phyloP scores from a whole-genome alignment of 2,797 vertebrate genomes.

The Pachyuromys duprasi region DNA sequence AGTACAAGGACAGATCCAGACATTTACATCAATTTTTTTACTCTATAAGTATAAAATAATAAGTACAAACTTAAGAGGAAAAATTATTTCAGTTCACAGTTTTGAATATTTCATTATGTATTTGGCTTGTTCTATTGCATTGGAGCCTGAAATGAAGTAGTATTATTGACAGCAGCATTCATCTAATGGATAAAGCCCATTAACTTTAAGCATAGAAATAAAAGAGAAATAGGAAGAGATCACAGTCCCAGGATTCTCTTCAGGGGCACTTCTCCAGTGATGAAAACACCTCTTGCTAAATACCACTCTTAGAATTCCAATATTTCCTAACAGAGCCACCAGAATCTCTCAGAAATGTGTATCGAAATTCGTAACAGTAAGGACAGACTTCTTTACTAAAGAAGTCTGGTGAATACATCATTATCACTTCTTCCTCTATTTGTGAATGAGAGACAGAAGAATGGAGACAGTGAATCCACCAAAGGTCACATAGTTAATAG shows the following conservation, averaged over 20 bases:
- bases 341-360: not conserved
- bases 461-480: not conserved
- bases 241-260: not conserved
- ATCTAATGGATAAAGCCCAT: not conserved
- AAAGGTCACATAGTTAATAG: not conserved
- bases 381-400: not conserved
- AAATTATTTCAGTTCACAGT: not conserved
- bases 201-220: not conserved
- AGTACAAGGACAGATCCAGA: not conserved
- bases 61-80: not conserved
- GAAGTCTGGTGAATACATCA: not conserved
- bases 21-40: not conserved
- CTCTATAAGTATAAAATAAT: not conserved
- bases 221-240: not conserved
- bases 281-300: not conserved
- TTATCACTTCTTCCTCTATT: not conserved
- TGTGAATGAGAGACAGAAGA: slow-evolving; percentile 13
- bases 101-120: not conserved
- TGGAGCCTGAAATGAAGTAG: too few species aligned
- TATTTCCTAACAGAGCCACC: not conserved
- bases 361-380: not conserved
- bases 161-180: not conserved
- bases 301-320: not conserved
- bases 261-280: too few species aligned
- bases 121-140: not conserved